Percentiles rank a stretch among this genome's conserved stretches.
Evolutionary conservation across 2,797 vertebrate genomes (phyloP).

Genomic region (Buphagus erythrorhynchus): DNA sequence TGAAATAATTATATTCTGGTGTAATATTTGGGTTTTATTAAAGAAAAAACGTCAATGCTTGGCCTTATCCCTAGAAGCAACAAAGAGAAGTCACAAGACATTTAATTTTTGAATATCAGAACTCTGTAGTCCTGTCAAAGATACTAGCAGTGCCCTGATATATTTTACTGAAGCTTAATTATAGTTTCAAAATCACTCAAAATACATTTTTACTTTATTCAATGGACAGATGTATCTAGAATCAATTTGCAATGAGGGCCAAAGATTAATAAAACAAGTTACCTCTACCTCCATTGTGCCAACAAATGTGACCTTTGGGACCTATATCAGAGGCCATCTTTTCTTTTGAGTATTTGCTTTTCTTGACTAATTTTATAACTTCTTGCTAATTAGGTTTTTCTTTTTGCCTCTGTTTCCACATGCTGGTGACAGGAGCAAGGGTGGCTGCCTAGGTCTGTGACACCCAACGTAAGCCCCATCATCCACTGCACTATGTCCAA

Average conservation of each 20-base stretch:
- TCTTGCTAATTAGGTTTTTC: background rate
- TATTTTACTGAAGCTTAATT: background rate
- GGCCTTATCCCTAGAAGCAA: background rate
- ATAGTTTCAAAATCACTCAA: background rate
- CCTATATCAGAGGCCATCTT: background rate
- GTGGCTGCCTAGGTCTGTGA: rapidly evolving
- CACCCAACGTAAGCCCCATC: rapidly evolving
- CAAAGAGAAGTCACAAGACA: background rate
- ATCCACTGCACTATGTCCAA: background rate
- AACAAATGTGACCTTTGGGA: background rate
- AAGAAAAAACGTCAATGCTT: background rate
- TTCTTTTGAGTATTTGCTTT: background rate
- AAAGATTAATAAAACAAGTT: background rate
- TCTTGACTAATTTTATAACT: background rate
- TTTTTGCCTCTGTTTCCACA: background rate
- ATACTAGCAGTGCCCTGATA: background rate
- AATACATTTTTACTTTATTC: background rate
- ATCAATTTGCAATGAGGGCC: background rate
- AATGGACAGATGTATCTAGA: background rate
- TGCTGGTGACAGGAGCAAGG: background rate
- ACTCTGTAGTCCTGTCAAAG: background rate
- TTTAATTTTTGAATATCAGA: background rate
- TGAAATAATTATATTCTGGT: background rate
- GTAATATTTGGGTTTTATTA: background rate
- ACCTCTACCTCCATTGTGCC: background rate